These are phyloP conservation scores for Terebella lapidaria DNA, from an alignment of 2,888 invertebrate species.

Conservation along the genomic window DNA sequence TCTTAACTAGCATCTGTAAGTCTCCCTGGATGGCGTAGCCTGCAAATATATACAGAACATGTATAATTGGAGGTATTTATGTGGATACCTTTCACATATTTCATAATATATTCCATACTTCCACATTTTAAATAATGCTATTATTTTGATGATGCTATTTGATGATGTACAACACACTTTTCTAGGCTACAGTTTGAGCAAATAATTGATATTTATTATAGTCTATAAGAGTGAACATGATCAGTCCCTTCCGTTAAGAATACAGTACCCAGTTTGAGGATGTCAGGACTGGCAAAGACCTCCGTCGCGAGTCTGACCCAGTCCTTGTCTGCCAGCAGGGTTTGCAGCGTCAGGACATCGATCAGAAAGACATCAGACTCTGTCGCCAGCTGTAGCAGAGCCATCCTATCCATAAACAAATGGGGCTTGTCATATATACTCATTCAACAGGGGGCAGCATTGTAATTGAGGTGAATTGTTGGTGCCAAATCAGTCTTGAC, in stretches of 20 bases:
- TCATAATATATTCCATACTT: too few species aligned
- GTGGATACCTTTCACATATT: neutral
- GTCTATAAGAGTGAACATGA: too few species aligned
- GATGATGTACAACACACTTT: too few species aligned
- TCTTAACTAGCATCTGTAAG: constrained; percentile 39
- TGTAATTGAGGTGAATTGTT: too few species aligned
- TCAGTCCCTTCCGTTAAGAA: too few species aligned
- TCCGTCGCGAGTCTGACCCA: constrained; percentile 33
- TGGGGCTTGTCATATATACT: too few species aligned
- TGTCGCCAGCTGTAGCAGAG: constrained; percentile 73
- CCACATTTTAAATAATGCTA: too few species aligned
- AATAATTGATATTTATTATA: too few species aligned
- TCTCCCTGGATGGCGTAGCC: constrained; percentile 48
- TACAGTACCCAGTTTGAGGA: constrained; percentile 62
- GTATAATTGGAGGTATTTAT: constrained; percentile 11
- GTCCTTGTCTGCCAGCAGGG: constrained; percentile 38
- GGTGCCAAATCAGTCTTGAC: too few species aligned
- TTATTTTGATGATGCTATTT: too few species aligned
- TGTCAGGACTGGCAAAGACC: constrained; percentile 58
- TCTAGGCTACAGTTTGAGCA: too few species aligned
- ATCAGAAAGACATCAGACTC: constrained; percentile 68
- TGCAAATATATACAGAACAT: constrained; percentile 26
- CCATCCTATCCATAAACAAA: constrained; percentile 42
- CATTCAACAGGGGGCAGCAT: too few species aligned
- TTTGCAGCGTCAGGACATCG: constrained; percentile 67